Base-by-base conservation (phyloP, 2,113 vertebrate species). In the Tichodroma muraria region DNA sequence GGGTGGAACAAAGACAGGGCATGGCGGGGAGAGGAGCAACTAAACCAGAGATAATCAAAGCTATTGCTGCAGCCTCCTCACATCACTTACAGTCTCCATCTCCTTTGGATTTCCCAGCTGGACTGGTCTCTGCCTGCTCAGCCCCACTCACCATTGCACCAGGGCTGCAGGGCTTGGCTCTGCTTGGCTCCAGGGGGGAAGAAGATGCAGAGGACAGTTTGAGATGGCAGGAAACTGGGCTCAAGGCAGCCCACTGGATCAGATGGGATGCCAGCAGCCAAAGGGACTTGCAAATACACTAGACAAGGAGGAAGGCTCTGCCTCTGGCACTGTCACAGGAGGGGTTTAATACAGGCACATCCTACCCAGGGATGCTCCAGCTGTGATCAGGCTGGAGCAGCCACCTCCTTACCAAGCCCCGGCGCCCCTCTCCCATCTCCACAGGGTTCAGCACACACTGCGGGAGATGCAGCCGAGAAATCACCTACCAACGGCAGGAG, bases 21-120 rank as follows among this genome's bases (percentile, higher is more conserved):
- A 89, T 3, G 3, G 60, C 15, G 11, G 49, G 38, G 37, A 71
- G 44, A 91, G 57, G 33, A 75, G 53, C 70, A 87, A 84, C 84
- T 90, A 91, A 94, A n/a, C 80, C 38, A n/a, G 86, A 80, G 66
- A 76, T 93, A 89, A 96, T 94, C 82, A 95, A 94, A 95, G 92
- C 83, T 35, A 33, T 85, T 63, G 47, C 90, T 76, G 84, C 85
- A 89, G 71, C 65, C 60, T 92, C 65, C 60, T 92, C 60, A 56
- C 49, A 83, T 90, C 63, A 33, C 70, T 72, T 57, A 53, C 3
- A 3, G 59, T 56, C 84, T 81, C 64, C 1, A 6, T 61, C 53
- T 94, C 60, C 0, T 70, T 54, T 59, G 47, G 69, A 66, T 90
- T 87, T 88, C 86, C 80, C 80, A 92, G 72, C 33, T 61, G 37